A percentile compares a stretch with the other conserved stretches of the same genome.
Conservation (phyloP, 2,113 vertebrate genomes). For the Cynocephalus volans region DNA sequence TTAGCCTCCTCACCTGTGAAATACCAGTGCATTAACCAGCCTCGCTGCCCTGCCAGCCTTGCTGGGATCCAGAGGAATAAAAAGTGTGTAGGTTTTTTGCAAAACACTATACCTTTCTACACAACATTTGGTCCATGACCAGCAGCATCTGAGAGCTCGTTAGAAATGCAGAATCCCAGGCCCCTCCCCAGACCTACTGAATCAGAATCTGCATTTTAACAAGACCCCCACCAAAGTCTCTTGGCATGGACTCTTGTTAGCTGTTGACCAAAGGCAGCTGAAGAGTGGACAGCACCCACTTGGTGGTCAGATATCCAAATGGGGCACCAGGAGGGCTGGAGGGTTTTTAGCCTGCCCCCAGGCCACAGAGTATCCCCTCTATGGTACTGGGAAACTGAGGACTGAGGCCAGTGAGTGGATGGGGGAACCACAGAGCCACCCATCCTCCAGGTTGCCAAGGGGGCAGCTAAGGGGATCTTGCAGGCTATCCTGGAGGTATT, state of each 20-base stretch:
- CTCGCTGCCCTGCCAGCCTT: neutral
- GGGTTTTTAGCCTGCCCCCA: neutral
- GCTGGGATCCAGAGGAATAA: neutral
- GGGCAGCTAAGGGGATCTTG: too few species aligned
- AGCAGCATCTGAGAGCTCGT: too few species aligned
- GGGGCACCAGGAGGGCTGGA: neutral
- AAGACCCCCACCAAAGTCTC: neutral
- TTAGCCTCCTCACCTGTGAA: neutral
- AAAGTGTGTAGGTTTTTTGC: accelerated
- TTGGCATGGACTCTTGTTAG: neutral
- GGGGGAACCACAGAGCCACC: neutral
- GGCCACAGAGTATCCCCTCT: neutral
- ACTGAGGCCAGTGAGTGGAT: neutral
- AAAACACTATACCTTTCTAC: neutral
- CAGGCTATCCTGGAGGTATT: neutral
- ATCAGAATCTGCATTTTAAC: neutral
- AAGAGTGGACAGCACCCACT: neutral
- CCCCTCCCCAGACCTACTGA: neutral
- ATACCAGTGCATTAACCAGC: neutral
- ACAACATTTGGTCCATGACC: accelerated
- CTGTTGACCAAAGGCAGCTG: neutral
- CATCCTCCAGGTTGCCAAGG: neutral
- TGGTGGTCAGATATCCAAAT: neutral
- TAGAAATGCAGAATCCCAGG: neutral
- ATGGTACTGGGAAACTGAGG: neutral